Base-by-base conservation (phyloP, 2,888 invertebrate species). In the Chaitophorus viminalis region DNA sequence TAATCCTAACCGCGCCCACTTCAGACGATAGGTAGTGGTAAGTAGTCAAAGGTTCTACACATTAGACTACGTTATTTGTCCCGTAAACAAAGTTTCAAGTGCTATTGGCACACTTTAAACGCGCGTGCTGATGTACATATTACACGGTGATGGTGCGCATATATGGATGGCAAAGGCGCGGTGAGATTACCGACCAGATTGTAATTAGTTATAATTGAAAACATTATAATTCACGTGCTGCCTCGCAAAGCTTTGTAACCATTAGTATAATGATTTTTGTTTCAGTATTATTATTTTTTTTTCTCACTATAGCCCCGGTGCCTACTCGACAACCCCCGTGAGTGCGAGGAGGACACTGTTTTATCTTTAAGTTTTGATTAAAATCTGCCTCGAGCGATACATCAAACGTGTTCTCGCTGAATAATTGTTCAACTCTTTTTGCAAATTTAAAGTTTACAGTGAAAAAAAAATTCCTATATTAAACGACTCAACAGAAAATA, bases 191-290 rank as follows among this genome's bases (percentile, higher is more conserved):
- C 36, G 46, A 84, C 83, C 75, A 75, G 83, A 84, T 76, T 76
- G 75, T 31, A 68, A 84, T 76, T 85, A 85, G 68, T 85, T 68
- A 77, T 77, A 85, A 85, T 85, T 85, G 77, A 77, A 76, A 77
- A 68, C 84, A 68, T 76, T 68, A 76, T 68, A 65, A 29, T 39
- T 74, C 39, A 17, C 39, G 60, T 11, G 36, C 60, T n/a, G 6
- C 33, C 33, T 25, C 39, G 52, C 18, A 11, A 39, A 60, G 21
- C 75, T 75, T 75, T 60, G 39, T 74, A 82, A 82, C 52, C 33
- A 54, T 82, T 82, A 72, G n/a, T 72, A 82, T 74, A 60, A 82
- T 74, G 29, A 9, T 82, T 54, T 36, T 18, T 65, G 65, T 60
- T 75, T 65, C n/a, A 14, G 54, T 72, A 65, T n/a, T 8, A 3